Evolutionary conservation across 2,113 vertebrate species (phyloP).

Genomic region (Castor canadensis): DNA sequence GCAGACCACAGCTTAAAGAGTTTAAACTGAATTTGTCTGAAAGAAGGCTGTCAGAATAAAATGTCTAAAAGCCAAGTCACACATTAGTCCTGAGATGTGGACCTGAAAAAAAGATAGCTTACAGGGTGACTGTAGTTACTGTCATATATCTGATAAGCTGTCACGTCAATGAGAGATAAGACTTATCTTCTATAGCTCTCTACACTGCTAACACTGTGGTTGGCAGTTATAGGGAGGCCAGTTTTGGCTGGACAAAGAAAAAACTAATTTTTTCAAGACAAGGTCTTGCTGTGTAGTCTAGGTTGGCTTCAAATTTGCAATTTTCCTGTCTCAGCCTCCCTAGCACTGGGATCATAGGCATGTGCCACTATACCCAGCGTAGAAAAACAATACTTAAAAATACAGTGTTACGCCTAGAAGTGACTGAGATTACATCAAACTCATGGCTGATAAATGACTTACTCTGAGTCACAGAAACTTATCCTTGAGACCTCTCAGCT

Average conservation of each 20-base stretch:
- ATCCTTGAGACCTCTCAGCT: background rate
- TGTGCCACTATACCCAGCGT: too few species aligned
- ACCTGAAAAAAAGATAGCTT: background rate
- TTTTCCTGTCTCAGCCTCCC: too few species aligned
- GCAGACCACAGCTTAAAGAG: background rate
- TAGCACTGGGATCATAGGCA: too few species aligned
- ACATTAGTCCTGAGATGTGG: background rate
- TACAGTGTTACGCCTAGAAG: background rate
- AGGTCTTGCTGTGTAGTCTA: too few species aligned
- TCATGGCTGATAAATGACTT: background rate
- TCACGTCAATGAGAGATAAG: background rate
- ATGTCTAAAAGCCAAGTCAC: background rate
- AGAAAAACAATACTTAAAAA: background rate
- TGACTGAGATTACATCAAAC: background rate
- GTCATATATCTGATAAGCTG: background rate
- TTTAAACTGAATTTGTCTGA: background rate
- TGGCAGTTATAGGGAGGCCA: background rate
- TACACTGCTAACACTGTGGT: background rate
- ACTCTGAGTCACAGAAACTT: background rate
- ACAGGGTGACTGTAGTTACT: background rate
- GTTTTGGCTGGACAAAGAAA: background rate
- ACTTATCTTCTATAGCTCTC: background rate
- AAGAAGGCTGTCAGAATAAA: background rate
- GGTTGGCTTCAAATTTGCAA: too few species aligned
- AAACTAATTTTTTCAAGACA: background rate